Evolutionary conservation across 2,797 vertebrate genomes (phyloP).

Genomic region (Avahi laniger): DNA sequence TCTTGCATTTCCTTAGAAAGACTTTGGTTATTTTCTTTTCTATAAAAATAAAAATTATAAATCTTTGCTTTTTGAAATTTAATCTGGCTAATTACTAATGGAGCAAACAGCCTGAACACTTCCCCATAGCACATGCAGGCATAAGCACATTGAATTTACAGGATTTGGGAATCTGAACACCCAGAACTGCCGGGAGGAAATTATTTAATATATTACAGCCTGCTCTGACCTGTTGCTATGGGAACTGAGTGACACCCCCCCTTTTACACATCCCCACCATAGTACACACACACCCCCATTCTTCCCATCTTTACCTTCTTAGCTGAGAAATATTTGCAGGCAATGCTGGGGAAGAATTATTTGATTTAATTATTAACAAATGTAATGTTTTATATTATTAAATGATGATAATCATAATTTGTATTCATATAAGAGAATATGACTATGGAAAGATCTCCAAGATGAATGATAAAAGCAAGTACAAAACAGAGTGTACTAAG

Average conservation of each 20-base stretch:
- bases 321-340: not conserved
- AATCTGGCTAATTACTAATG: not conserved
- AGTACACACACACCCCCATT: not conserved
- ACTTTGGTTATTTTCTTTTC: slow-evolving; percentile 17
- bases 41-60: slow-evolving; percentile 41
- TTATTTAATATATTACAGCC: not conserved
- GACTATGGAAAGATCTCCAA: slow-evolving; percentile 10
- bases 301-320: not conserved
- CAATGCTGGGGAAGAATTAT: not conserved
- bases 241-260: not conserved
- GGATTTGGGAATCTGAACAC: not conserved
- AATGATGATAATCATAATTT: not conserved
- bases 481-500: not conserved
- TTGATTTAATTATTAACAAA: slow-evolving; percentile 2
- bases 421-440: not conserved
- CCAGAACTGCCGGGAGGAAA: not conserved
- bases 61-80: slow-evolving; percentile 25
- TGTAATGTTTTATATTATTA: not conserved
- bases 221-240: not conserved
- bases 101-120: not conserved
- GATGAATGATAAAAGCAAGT: not conserved
- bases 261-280: not conserved
- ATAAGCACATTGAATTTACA: not conserved
- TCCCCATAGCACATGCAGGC: not conserved
- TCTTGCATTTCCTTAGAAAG: slow-evolving; percentile 47